A percentile compares a stretch with the other conserved stretches of the same genome.
Conservation (phyloP, 1,140 invertebrate species). For the Pachypeltis micranthus region DNA sequence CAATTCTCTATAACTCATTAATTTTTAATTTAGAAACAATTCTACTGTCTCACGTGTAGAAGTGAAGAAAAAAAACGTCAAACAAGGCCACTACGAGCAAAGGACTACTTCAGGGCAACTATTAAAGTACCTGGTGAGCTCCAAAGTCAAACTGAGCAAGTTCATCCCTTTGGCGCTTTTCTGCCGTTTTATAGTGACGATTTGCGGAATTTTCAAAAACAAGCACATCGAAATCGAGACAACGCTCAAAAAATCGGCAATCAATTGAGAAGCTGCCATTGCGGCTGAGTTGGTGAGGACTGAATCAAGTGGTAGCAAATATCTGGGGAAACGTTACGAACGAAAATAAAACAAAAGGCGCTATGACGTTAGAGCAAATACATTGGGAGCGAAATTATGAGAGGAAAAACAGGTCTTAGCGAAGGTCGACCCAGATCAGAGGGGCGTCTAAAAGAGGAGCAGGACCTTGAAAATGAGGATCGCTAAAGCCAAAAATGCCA, state of each 20-base stretch:
- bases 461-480: slow-evolving; percentile 8
- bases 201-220: slow-evolving; percentile 58
- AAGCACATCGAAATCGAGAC: slow-evolving; percentile 53
- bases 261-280: slow-evolving; percentile 24
- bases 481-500: slow-evolving; percentile 2
- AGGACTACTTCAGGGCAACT: background rate
- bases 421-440: background rate
- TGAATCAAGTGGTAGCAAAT: background rate
- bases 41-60: slow-evolving; percentile 1
- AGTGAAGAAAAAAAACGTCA: background rate
- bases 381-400: background rate
- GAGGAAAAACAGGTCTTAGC: background rate
- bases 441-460: background rate
- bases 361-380: background rate
- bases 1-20: background rate
- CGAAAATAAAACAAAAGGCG: background rate
- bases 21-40: slow-evolving; percentile 2
- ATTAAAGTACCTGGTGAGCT: slow-evolving; percentile 46
- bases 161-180: slow-evolving; percentile 50
- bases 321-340: background rate
- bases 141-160: slow-evolving; percentile 46
- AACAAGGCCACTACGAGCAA: background rate
- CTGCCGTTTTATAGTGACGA: slow-evolving; percentile 43
- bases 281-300: background rate
- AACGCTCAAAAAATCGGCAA: slow-evolving; percentile 47